A percentile compares a stretch with the other conserved stretches of the same genome.
These are phyloP conservation scores for Hermodice carunculata DNA, from an alignment of 2,888 invertebrate species.

Conservation along the genomic window DNA sequence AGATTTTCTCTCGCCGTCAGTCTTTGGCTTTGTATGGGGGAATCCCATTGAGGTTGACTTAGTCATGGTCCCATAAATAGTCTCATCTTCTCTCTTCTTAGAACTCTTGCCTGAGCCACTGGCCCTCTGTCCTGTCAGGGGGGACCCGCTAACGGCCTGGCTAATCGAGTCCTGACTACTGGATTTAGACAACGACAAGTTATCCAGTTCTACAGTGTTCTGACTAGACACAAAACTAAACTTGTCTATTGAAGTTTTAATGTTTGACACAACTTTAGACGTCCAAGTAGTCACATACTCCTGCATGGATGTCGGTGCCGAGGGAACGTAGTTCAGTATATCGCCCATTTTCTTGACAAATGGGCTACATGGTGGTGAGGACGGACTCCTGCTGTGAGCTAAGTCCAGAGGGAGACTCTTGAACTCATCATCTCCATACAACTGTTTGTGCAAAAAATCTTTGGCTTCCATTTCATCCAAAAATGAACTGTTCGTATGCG, in stretches of 20 bases:
- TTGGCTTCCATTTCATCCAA: slow-evolving; percentile 84
- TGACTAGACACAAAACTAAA: slow-evolving; percentile 16
- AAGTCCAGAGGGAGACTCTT: neutral
- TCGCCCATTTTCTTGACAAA: slow-evolving; percentile 37
- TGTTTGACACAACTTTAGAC: slow-evolving; percentile 52
- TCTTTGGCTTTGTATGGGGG: slow-evolving; percentile 4
- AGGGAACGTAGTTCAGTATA: slow-evolving; percentile 35
- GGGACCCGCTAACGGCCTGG: neutral
- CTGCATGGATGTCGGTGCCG: slow-evolving; percentile 38
- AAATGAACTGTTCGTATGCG: slow-evolving; percentile 66
- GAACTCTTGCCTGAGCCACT: neutral
- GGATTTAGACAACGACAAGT: slow-evolving; percentile 12
- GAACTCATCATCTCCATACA: slow-evolving; percentile 23
- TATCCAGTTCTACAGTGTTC: slow-evolving; percentile 1
- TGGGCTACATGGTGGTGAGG: slow-evolving; percentile 19
- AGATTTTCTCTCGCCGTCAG: slow-evolving; percentile 10
- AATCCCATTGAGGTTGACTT: slow-evolving; percentile 17
- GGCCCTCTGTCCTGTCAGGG: neutral
- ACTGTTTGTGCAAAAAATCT: slow-evolving; percentile 81
- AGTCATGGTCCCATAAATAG: slow-evolving; percentile 11
- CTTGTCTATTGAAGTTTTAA: slow-evolving; percentile 45
- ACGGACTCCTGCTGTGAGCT: neutral
- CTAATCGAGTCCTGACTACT: slow-evolving; percentile 11
- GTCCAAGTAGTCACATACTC: slow-evolving; percentile 55
- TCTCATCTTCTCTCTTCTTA: neutral